phyloP scores from a whole-genome alignment of 2,888 invertebrate species.

The Diadegma fenestrale region DNA sequence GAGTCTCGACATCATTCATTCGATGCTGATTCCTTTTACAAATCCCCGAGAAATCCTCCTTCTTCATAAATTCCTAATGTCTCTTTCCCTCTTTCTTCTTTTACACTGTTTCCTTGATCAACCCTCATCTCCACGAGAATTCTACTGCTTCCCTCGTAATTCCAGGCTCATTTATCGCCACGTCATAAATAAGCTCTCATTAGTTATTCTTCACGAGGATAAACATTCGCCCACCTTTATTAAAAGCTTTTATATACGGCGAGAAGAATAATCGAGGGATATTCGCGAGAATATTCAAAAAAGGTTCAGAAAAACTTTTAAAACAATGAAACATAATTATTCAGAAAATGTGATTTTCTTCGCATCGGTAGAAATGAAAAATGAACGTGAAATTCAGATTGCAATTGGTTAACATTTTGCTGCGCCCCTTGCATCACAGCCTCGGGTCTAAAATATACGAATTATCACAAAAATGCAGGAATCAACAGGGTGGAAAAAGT shows the following conservation, averaged over 20 bases:
- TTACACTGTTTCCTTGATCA: conserved; percentile 11
- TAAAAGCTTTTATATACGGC: background rate
- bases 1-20: conserved; percentile 8
- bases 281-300: background rate
- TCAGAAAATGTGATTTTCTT: background rate
- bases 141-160: conserved; percentile 20
- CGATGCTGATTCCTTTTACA: conserved; percentile 16
- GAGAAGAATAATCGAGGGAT: background rate
- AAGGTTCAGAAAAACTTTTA: background rate
- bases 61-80: background rate
- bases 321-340: background rate
- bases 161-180: conserved; percentile 30
- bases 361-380: background rate
- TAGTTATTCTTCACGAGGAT: conserved; percentile 75
- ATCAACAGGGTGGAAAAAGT: background rate
- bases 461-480: background rate
- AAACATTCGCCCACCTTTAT: conserved; percentile 74
- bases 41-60: conserved; percentile 3
- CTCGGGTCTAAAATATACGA: too few relatives aligned
- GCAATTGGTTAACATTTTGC: too few relatives aligned
- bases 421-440: too few relatives aligned
- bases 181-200: conserved; percentile 60
- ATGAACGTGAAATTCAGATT: too few relatives aligned
- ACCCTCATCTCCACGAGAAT: conserved; percentile 17
- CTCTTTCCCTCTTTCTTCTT: background rate